Evolutionary conservation across 2,113 vertebrate species (phyloP).

Genomic region (Limnothrissa miodon): DNA sequence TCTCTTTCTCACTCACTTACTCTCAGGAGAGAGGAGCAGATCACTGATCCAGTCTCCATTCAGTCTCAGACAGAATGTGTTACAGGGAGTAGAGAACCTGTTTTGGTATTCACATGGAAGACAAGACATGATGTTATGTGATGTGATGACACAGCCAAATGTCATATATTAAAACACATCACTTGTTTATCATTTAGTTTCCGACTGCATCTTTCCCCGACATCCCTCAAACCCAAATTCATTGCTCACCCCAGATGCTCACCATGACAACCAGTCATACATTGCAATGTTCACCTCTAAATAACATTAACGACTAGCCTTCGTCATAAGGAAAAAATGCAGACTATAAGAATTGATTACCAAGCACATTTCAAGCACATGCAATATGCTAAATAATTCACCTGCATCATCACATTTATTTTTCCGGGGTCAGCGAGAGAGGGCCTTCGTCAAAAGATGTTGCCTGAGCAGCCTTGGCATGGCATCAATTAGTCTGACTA

Average conservation of each 20-base stretch:
- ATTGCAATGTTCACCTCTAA: background rate
- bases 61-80: slow-evolving; percentile 16
- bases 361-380: background rate
- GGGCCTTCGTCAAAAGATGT: background rate
- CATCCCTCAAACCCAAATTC: background rate
- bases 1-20: slow-evolving; percentile 12
- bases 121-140: slow-evolving; percentile 19
- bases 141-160: slow-evolving; percentile 9
- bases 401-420: slow-evolving; percentile 16
- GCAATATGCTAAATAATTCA: slow-evolving; percentile 8
- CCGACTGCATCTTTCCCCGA: background rate
- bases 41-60: slow-evolving; percentile 14
- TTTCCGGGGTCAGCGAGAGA: slow-evolving; percentile 5
- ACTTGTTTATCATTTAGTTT: background rate
- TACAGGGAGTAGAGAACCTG: slow-evolving; percentile 11
- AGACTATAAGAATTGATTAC: background rate
- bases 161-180: slow-evolving; percentile 7
- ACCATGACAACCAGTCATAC: slow-evolving; percentile 32
- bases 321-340: background rate
- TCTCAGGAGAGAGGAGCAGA: slow-evolving; percentile 18
- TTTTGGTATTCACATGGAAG: slow-evolving; percentile 13
- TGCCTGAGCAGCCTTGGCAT: background rate
- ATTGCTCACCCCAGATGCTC: background rate
- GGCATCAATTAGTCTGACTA: background rate
- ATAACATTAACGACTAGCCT: background rate